A percentile compares a stretch with the other conserved stretches of the same genome.
These are phyloP conservation scores for Gopherus flavomarginatus DNA, from an alignment of 2,113 vertebrate genomes.

Conservation along the genomic window DNA sequence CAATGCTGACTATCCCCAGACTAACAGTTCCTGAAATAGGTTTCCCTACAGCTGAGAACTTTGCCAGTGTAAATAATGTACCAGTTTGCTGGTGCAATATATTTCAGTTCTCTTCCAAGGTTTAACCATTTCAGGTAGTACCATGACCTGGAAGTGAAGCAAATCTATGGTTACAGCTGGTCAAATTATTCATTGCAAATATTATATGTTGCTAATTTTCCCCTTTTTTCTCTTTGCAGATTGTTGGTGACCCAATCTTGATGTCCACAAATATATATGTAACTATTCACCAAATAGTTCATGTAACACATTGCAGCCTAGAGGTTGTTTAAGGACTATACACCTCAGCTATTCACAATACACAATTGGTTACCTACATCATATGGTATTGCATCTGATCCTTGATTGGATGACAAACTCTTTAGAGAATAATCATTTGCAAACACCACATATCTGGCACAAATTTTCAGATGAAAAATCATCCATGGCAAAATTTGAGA, in stretches of 20 bases:
- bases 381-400: background rate
- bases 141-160: slow-evolving; percentile 33
- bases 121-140: slow-evolving; percentile 50
- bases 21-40: slow-evolving; percentile 61
- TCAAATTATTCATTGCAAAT: slow-evolving; percentile 45
- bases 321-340: background rate
- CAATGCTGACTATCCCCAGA: slow-evolving; percentile 60
- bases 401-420: background rate
- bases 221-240: slow-evolving; percentile 28
- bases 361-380: background rate
- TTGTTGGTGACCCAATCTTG: slow-evolving; percentile 2
- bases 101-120: slow-evolving; percentile 58
- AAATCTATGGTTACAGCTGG: slow-evolving; percentile 20
- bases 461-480: background rate
- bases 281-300: background rate
- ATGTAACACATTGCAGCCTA: background rate
- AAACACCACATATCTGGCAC: background rate
- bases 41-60: background rate
- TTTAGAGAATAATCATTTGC: background rate
- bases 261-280: background rate
- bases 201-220: slow-evolving; percentile 21
- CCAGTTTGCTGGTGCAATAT: slow-evolving; percentile 55
- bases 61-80: slow-evolving; percentile 61
- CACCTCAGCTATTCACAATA: background rate
- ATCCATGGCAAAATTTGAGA: background rate